phyloP scores from a whole-genome alignment of 2,888 invertebrate species.

The Acrobeloides nanus region DNA sequence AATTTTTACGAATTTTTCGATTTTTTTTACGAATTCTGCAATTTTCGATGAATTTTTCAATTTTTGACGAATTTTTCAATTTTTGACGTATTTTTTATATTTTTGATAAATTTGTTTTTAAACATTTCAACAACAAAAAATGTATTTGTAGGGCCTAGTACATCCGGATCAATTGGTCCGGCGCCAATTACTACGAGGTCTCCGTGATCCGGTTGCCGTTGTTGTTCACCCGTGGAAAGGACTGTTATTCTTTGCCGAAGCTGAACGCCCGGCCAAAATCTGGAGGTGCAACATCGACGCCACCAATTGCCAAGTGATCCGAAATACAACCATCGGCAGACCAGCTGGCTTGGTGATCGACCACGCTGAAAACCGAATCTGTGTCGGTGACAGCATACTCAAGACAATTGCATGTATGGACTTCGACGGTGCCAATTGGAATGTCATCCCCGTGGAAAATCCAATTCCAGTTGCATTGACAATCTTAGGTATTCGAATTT shows the following conservation, averaged over 20 bases:
- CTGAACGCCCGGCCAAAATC: conserved; percentile 83
- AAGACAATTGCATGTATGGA: conserved; percentile 63
- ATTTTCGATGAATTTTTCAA: no score
- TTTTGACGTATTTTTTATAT: no score
- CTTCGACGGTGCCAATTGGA: conserved; percentile 43
- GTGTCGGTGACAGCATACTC: conserved; percentile 58
- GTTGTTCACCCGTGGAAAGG: conserved; percentile 82
- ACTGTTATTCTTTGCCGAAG: conserved; percentile 86
- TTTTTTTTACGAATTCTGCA: no score
- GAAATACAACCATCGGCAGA: conserved; percentile 52
- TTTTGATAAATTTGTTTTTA: neutral
- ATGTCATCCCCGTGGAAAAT: conserved; percentile 29
- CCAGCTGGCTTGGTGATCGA: conserved; percentile 57
- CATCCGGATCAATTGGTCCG: conserved; percentile 49
- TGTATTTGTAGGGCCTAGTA: conserved; percentile 32
- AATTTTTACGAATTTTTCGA: no score
- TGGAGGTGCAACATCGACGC: conserved; percentile 86
- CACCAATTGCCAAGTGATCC: conserved; percentile 62
- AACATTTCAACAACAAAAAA: neutral
- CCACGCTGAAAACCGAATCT: conserved; percentile 53
- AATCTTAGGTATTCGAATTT: conserved; percentile 45
- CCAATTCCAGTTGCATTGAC: conserved; percentile 50
- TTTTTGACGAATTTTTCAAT: no score
- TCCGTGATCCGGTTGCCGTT: conserved; percentile 87
- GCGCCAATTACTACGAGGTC: conserved; percentile 58